Evolutionary conservation across 2,888 invertebrate species (phyloP), one percentile per base, ranked within the genome.

Genomic region (Opisthograptis luteolata): DNA sequence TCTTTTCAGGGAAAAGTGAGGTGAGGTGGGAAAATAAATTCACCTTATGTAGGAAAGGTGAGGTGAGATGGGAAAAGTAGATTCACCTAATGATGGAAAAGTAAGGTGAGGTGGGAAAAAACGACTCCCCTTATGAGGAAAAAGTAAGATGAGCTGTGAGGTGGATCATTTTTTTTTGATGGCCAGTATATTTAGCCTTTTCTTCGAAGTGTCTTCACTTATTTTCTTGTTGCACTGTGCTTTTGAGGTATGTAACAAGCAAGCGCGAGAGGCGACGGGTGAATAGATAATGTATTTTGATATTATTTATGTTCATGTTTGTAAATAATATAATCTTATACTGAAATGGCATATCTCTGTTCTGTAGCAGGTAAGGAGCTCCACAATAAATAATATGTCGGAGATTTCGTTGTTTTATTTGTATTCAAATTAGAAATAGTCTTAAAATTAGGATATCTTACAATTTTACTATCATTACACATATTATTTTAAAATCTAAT

Each of bases 271-370:
- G 54, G 66, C 62, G 60, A n/a, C n/a, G n/a, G n/a, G 65, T 60
- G 73, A 64, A 45, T 72, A 67, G 66, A 73, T 63, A 78, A 78
- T 77, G 83, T 87, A 88, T 87, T 88, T 88, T 88, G 84, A 85
- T 90, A 88, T 86, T 83, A 87, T 88, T 87, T 88, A 89, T 85
- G 85, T 84, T 87, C 75, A 79, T 67, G 80, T 86, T 87, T 88
- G 87, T 90, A 88, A 84, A 88, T n/a, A n/a, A n/a, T 88, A 70
- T 86, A 85, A 68, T 51, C 74, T 64, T 76, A 76, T 79, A 86
- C 78, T 83, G 76, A 88, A 86, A 80, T 73, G 72, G 83, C 89
- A 90, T 90, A 89, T 90, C 89, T 83, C 81, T 86, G 84, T 87
- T 87, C 84, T 76, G 77, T 87, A 87, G 81, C 83, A 81, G 73